A percentile compares a stretch with the other conserved stretches of the same genome.
Evolutionary conservation across 2,113 vertebrate genomes (phyloP).

Genomic region (Datnioides undecimradiatus): DNA sequence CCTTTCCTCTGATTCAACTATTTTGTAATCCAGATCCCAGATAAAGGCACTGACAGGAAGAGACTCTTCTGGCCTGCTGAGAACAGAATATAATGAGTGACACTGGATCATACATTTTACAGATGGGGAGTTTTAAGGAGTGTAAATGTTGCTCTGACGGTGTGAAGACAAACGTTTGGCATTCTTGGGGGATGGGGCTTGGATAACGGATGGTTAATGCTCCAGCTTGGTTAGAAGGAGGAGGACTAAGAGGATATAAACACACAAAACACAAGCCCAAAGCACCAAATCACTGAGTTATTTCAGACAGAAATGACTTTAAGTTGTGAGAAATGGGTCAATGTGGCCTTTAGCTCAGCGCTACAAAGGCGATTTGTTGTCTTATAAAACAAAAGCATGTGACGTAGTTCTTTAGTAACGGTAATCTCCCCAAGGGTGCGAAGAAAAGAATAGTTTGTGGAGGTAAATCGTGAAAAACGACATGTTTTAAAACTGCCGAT

Average conservation of each 20-base stretch:
- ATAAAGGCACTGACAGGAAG: background rate
- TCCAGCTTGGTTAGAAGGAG: background rate
- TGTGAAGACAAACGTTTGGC: slow-evolving; percentile 36
- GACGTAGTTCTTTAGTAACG: too few relatives aligned
- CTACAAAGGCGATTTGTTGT: background rate
- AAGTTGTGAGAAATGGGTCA: background rate
- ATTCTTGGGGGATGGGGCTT: slow-evolving; percentile 25
- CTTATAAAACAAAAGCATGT: background rate
- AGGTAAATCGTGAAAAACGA: too few relatives aligned
- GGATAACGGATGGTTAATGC: slow-evolving; percentile 31
- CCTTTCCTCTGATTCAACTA: slow-evolving; percentile 21
- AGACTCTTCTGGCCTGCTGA: background rate
- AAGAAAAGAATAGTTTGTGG: too few relatives aligned
- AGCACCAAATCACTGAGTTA: background rate
- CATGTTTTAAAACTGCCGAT: too few relatives aligned
- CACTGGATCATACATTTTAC: slow-evolving; percentile 13
- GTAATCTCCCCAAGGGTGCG: too few relatives aligned
- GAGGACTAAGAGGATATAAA: background rate
- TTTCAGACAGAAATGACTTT: background rate
- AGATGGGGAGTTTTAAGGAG: slow-evolving; percentile 1
- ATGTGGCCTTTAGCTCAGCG: background rate
- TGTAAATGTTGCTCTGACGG: slow-evolving; percentile 16
- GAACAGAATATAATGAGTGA: slow-evolving; percentile 7
- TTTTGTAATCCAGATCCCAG: slow-evolving; percentile 24
- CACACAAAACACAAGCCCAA: background rate